Evolutionary conservation across 2,113 vertebrate genomes (phyloP).

Genomic region (Hippopotamus amphibius): DNA sequence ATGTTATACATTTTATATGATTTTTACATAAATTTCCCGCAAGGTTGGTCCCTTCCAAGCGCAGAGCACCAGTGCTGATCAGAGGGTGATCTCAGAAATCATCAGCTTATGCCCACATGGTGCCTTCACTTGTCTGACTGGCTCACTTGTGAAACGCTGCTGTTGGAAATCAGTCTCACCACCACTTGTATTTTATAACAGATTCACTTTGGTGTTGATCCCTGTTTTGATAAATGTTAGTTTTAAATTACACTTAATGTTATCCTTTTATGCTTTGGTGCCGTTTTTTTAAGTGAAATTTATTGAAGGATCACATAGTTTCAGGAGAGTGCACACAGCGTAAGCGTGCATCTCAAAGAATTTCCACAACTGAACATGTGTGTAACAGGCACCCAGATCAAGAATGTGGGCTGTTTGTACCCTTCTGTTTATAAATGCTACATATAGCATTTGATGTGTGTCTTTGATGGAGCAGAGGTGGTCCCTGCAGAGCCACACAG

Average conservation of each 20-base stretch:
- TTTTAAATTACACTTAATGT: not conserved
- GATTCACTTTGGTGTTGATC: not conserved
- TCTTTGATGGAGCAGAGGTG: not conserved
- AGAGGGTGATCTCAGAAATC: not conserved
- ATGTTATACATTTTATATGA: not conserved
- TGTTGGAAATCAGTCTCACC: not conserved
- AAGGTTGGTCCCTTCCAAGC: constrained; percentile 12
- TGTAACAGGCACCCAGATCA: not conserved
- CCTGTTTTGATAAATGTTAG: not conserved
- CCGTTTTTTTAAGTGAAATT: constrained; percentile 41
- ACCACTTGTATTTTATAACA: not conserved
- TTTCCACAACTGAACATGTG: not conserved
- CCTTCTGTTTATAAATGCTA: not conserved
- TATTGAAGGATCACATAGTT: not conserved
- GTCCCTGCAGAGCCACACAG: not conserved
- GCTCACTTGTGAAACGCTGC: not conserved
- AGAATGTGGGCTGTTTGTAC: not conserved
- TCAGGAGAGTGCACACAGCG: not conserved
- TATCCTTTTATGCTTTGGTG: constrained; percentile 1
- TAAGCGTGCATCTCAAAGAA: not conserved
- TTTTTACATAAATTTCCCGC: not conserved
- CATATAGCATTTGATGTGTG: not conserved
- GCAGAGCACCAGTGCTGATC: not conserved
- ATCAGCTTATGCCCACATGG: not conserved
- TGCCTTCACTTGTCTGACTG: not conserved